Evolutionary conservation across 2,888 invertebrate genomes (phyloP).

Genomic region (Fragum fragum): DNA sequence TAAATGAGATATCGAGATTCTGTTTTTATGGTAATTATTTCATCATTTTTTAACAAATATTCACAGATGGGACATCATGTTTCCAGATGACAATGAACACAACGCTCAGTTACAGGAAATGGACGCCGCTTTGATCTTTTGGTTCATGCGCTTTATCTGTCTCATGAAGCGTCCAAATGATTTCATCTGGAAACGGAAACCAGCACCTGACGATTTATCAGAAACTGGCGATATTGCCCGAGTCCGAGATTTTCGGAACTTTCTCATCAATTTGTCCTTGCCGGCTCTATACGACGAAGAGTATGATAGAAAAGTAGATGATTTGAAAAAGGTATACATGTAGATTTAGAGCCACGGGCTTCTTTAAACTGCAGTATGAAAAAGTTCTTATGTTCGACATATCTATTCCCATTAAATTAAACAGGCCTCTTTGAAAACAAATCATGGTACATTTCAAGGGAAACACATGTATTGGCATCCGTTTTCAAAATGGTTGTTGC

Average conservation of each 20-base stretch:
- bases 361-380: too few species aligned
- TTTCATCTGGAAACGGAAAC: conserved; percentile 68
- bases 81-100: conserved; percentile 61
- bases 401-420: too few species aligned
- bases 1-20: too few species aligned
- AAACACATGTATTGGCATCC: too few species aligned
- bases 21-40: too few species aligned
- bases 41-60: too few species aligned
- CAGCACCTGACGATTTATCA: conserved; percentile 57
- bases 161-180: conserved; percentile 63
- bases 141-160: conserved; percentile 65
- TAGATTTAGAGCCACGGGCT: too few species aligned
- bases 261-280: conserved; percentile 59
- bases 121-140: conserved; percentile 65
- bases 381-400: too few species aligned
- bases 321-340: conserved; percentile 60
- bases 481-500: too few species aligned
- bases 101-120: conserved; percentile 52
- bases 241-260: conserved; percentile 60
- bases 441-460: too few species aligned
- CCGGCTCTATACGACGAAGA: conserved; percentile 66
- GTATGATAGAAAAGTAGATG: conserved; percentile 58
- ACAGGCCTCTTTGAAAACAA: too few species aligned
- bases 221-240: conserved; percentile 65
- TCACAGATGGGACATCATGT: conserved; percentile 60